Conservation (phyloP, 2,113 vertebrate genomes). For the Laticauda laticaudata region DNA sequence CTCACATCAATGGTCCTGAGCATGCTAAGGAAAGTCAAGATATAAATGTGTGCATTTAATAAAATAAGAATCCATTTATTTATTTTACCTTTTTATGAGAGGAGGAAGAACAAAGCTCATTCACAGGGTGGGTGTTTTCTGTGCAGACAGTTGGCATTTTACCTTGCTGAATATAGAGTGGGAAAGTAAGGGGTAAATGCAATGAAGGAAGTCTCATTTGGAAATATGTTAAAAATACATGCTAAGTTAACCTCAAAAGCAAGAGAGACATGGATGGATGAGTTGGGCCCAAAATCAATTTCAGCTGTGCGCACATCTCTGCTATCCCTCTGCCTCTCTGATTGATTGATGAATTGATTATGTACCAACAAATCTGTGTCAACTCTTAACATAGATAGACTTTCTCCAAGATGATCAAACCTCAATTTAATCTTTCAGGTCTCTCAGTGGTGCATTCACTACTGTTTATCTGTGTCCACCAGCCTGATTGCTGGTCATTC, state of each 20-base stretch:
- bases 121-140: not conserved
- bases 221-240: not conserved
- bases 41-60: not conserved
- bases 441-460: not conserved
- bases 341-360: not conserved
- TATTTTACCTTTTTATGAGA: not conserved
- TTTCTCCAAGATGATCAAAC: not conserved
- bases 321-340: not conserved
- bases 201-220: not conserved
- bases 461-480: not conserved
- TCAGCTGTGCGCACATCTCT: not conserved
- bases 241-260: not conserved
- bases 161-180: not conserved
- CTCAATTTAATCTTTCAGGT: not conserved
- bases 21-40: not conserved
- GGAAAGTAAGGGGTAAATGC: not conserved
- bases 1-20: not conserved
- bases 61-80: not conserved
- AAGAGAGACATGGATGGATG: not conserved
- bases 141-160: not conserved
- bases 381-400: not conserved
- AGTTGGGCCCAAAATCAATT: not conserved
- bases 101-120: not conserved
- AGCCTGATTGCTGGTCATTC: not conserved
- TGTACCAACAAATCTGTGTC: not conserved